phyloP scores from a whole-genome alignment of 2,797 vertebrate species.

The Artibeus lituratus region DNA sequence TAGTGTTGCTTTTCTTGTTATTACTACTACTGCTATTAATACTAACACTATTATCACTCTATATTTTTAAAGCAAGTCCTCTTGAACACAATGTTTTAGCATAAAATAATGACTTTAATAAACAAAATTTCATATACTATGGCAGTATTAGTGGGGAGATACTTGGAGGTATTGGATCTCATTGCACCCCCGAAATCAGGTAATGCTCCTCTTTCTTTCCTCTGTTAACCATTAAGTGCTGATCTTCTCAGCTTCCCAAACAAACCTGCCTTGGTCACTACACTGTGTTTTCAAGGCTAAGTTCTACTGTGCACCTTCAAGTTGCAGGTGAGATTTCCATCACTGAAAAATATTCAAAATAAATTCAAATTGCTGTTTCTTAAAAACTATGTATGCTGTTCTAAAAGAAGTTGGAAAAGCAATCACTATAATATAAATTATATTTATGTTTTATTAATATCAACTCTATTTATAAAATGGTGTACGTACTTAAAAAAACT shows the following conservation, averaged over 20 bases:
- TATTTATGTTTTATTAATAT: slow-evolving; percentile 51
- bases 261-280: not conserved
- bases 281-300: not conserved
- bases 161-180: not conserved
- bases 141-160: not conserved
- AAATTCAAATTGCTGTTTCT: not conserved
- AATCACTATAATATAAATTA: slow-evolving; percentile 5
- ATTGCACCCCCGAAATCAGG: not conserved
- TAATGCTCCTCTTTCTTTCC: not conserved
- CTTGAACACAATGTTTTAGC: not conserved
- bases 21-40: not conserved
- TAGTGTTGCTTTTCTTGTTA: not conserved
- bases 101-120: not conserved
- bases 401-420: slow-evolving; percentile 26
- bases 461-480: slow-evolving; percentile 35
- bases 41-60: not conserved
- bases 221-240: not conserved
- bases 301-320: not conserved
- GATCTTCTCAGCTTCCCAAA: not conserved
- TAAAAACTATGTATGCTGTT: not conserved
- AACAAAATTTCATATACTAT: not conserved
- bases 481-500: slow-evolving; percentile 36
- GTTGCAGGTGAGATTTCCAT: not conserved
- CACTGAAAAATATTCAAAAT: slow-evolving; percentile 8
- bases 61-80: not conserved